Evolutionary conservation across 2,797 vertebrate species (phyloP).

Genomic region (Xenopus petersii): DNA sequence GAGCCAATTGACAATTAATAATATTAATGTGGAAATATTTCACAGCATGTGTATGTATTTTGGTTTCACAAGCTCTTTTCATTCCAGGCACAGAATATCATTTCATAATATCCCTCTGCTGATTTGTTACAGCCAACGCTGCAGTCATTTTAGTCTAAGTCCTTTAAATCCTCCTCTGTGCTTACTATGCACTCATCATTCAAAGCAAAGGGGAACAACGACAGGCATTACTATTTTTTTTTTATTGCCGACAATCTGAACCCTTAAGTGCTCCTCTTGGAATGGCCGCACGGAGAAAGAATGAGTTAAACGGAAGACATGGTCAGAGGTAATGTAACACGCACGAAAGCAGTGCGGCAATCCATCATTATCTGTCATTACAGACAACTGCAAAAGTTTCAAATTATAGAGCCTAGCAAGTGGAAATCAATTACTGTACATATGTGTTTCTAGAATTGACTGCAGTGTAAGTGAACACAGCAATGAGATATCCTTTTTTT

Average conservation of each 20-base stretch:
- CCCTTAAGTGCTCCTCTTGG: constrained; percentile 18
- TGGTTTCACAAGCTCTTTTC: constrained; percentile 11
- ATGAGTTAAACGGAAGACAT: constrained; percentile 44
- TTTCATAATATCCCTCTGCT: constrained; percentile 3
- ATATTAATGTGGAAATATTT: constrained; percentile 10
- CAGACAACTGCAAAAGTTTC: constrained; percentile 42
- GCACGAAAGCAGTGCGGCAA: constrained; percentile 37
- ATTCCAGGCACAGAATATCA: constrained; percentile 8
- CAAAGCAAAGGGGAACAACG: background rate
- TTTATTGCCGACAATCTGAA: constrained; percentile 23
- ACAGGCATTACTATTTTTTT: constrained; percentile 21
- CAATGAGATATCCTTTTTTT: background rate
- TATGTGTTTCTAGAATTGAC: constrained; percentile 24
- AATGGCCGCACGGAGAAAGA: constrained; percentile 26
- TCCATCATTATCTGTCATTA: constrained; percentile 49
- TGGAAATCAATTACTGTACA: constrained; percentile 45
- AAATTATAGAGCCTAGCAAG: constrained; percentile 44
- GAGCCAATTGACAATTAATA: background rate
- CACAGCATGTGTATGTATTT: background rate
- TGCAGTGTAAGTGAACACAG: background rate
- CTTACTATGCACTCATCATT: constrained; percentile 16
- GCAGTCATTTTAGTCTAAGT: constrained; percentile 9
- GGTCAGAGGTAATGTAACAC: constrained; percentile 32
- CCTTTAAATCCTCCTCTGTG: constrained; percentile 9
- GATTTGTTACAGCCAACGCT: constrained; percentile 20